Evolutionary conservation across 2,113 vertebrate genomes (phyloP), one percentile per base, ranked within the genome.

Genomic region (Macrotus californicus): DNA sequence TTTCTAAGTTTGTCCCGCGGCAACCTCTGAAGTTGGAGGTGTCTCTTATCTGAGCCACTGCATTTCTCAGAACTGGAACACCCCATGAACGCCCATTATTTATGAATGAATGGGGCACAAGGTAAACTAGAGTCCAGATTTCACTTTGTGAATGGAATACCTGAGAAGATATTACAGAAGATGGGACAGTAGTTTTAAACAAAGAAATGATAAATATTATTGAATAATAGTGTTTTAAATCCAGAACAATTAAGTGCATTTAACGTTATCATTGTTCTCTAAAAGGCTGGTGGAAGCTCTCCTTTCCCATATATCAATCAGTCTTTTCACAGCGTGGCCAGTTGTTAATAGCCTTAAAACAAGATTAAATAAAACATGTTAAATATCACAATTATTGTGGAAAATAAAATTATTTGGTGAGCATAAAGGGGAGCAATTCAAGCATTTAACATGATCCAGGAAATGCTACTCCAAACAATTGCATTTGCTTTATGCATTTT

Each of bases 361-460:
- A 97, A 98, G 98, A 98, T 98, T 98, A 98, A 98, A 98, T 98
- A 98, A 98, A 98, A 98, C 98, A 98, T 98, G 98, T 97, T 98
- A 98, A 98, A 98, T 98, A 98, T 98, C 98, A 98, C 98, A 98
- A 98, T 98, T 98, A 98, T 99, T 99, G 98, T 98, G 98, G 98
- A 98, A 98, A 99, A 98, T 98, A 98, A 98, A 98, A 99, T 99
- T 98, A 98, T 98, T 99, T 98, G 98, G 98, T 98, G 98, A 99
- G 98, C 98, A 99, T 98, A 98, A 98, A 98, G 98, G 98, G 98
- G 98, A 98, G 95, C 96, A 98, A 98, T 98, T 98, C 97, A 98
- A 98, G 98, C 98, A 97, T 98, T 99, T 98, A 98, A 99, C 98
- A 98, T 98, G 98, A 98, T 98, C 98, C 98, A 99, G 99, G 98